Conservation (phyloP, 2,113 vertebrate species). For the Psophia crepitans region DNA sequence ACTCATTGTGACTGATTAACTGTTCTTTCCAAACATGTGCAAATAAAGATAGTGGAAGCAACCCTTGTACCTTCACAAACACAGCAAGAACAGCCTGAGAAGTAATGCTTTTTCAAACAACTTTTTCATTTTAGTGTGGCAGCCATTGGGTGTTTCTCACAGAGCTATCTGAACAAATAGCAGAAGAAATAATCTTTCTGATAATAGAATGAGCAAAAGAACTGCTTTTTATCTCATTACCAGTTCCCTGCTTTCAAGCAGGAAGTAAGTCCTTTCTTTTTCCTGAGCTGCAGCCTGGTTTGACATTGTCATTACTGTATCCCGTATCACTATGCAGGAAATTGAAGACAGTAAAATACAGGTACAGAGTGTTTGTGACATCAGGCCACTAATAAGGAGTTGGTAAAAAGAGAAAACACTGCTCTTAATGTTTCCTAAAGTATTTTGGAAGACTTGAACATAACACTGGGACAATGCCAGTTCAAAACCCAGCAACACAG, state of each 20-base stretch:
- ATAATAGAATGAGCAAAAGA: neutral
- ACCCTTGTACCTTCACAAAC: neutral
- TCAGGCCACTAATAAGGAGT: neutral
- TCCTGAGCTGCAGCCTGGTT: neutral
- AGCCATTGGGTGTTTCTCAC: neutral
- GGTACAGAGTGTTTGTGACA: neutral
- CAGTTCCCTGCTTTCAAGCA: neutral
- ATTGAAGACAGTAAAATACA: neutral
- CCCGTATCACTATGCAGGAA: neutral
- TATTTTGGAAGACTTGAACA: neutral
- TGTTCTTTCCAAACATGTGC: neutral
- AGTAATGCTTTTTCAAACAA: neutral
- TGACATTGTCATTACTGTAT: neutral
- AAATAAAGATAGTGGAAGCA: neutral
- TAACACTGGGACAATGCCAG: neutral
- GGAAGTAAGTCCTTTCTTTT: neutral
- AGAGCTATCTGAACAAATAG: neutral
- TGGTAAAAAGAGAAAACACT: neutral
- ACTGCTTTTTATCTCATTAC: neutral
- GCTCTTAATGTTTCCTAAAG: neutral
- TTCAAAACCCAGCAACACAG: neutral
- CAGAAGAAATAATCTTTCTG: neutral
- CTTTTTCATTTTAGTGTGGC: neutral
- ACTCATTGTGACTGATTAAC: neutral
- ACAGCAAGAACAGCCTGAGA: neutral